phyloP scores from a whole-genome alignment of 2,888 invertebrate species.

The Volucella bombylans region DNA sequence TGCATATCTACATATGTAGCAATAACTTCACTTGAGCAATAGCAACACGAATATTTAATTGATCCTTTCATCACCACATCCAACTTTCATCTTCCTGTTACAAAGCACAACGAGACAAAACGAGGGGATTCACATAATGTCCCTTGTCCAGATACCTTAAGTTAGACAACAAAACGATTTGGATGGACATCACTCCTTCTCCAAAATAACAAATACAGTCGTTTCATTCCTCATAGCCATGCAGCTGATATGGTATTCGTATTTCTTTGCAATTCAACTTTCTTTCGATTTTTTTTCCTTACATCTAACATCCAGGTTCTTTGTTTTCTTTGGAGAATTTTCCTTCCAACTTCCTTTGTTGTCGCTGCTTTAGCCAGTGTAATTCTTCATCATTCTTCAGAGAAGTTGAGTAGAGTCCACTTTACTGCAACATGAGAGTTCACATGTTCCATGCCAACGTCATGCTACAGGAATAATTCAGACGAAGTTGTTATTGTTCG shows the following conservation, averaged over 20 bases:
- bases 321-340: neutral
- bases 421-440: neutral
- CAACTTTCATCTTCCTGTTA: too few relatives aligned
- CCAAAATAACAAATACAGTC: constrained; percentile 40
- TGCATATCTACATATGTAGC: too few relatives aligned
- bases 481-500: constrained; percentile 6
- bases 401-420: neutral
- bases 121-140: too few relatives aligned
- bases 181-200: constrained; percentile 25
- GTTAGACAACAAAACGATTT: neutral
- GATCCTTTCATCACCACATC: too few relatives aligned
- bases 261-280: constrained; percentile 17
- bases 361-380: constrained; percentile 33
- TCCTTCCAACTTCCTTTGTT: constrained; percentile 25
- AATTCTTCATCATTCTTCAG: constrained; percentile 57
- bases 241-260: constrained; percentile 27
- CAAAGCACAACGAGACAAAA: too few relatives aligned
- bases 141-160: too few relatives aligned
- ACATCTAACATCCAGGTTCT: constrained; percentile 6
- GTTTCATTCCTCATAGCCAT: constrained; percentile 9
- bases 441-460: constrained; percentile 15
- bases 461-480: constrained; percentile 12
- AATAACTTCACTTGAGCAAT: too few relatives aligned
- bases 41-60: too few relatives aligned
- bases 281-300: constrained; percentile 9